These are phyloP conservation scores for Daphoenositta chrysoptera DNA, from an alignment of 2,113 vertebrate species.

Conservation along the genomic window DNA sequence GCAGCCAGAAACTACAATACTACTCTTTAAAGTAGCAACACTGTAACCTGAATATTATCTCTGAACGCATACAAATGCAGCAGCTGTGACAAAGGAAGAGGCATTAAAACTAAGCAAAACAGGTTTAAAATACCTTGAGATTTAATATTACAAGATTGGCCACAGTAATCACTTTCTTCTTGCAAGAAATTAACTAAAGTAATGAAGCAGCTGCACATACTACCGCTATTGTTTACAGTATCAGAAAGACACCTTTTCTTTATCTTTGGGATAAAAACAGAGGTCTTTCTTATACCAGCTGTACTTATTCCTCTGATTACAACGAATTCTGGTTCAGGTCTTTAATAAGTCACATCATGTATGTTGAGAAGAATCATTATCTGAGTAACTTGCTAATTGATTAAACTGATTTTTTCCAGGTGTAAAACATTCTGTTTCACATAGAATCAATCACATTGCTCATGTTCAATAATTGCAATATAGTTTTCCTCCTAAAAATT, in stretches of 20 bases:
- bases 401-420: neutral
- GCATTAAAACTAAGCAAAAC: neutral
- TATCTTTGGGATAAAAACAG: neutral
- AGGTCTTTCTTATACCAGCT: neutral
- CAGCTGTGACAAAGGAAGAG: neutral
- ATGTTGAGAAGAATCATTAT: neutral
- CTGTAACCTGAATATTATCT: neutral
- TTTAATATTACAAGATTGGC: neutral
- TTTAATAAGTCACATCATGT: neutral
- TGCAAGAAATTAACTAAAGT: neutral
- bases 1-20: neutral
- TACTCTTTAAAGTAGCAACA: neutral
- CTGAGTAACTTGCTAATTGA: neutral
- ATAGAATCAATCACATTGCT: neutral
- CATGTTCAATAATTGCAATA: neutral
- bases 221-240: neutral
- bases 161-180: neutral
- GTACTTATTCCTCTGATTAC: neutral
- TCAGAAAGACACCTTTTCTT: neutral
- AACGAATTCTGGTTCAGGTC: neutral
- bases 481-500: neutral
- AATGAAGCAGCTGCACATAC: neutral
- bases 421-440: neutral
- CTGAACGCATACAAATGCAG: neutral
- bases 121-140: neutral